phyloP scores from a whole-genome alignment of 2,113 vertebrate genomes.

The Thamnaconus septentrionalis region DNA sequence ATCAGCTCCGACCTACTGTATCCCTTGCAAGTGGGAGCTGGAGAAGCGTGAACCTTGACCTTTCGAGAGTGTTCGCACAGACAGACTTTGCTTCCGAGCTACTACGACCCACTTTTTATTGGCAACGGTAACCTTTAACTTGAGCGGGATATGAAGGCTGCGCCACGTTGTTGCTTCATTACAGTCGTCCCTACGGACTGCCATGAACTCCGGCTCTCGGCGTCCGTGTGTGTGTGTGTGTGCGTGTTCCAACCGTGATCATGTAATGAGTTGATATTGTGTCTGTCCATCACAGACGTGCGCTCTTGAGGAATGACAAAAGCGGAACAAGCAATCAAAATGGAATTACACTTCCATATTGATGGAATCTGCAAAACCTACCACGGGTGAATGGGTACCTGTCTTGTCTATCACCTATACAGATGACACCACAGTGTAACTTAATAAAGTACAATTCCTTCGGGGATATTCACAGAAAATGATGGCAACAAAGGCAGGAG shows the following conservation, averaged over 20 bases:
- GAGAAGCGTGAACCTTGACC: slow-evolving; percentile 49
- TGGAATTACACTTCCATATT: slow-evolving; percentile 53
- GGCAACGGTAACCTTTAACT: slow-evolving; percentile 72
- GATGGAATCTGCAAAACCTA: slow-evolving; percentile 24
- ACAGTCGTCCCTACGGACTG: slow-evolving; percentile 23
- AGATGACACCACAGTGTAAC: neutral
- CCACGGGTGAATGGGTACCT: no score
- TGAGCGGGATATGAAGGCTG: slow-evolving; percentile 55
- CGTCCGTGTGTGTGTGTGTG: slow-evolving; percentile 2
- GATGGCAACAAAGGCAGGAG: neutral
- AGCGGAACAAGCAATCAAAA: slow-evolving; percentile 55
- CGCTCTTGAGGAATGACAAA: slow-evolving; percentile 34
- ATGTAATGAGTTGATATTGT: slow-evolving; percentile 45
- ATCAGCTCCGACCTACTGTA: neutral
- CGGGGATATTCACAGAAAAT: neutral
- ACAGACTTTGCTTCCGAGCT: slow-evolving; percentile 38
- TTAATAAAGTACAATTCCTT: slow-evolving; percentile 15
- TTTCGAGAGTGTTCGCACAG: slow-evolving; percentile 46
- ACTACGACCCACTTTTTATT: slow-evolving; percentile 63
- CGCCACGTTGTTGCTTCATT: slow-evolving; percentile 48
- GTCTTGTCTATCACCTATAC: neutral
- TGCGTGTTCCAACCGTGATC: slow-evolving; percentile 7
- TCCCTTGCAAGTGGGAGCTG: slow-evolving; percentile 12
- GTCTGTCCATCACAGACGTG: slow-evolving; percentile 23
- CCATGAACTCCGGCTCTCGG: slow-evolving; percentile 31